These are phyloP conservation scores for Nibea albiflora DNA, from an alignment of 2,113 vertebrate genomes.

Conservation along the genomic window DNA sequence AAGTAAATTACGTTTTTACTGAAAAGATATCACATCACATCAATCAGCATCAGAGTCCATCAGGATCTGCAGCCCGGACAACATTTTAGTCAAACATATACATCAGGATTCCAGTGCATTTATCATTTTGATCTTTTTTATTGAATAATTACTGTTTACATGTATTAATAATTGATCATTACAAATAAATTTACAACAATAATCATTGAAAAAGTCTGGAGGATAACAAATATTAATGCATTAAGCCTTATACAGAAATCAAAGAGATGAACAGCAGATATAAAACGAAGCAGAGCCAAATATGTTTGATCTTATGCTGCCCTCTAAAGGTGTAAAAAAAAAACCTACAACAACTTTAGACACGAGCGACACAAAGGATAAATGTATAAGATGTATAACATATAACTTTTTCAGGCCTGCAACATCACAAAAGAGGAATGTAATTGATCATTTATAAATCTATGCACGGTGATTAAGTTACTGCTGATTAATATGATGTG, in stretches of 20 bases:
- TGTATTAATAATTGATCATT: not conserved
- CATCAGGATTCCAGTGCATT: not conserved
- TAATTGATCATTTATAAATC: not conserved
- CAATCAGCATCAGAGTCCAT: not conserved
- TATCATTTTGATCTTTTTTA: not conserved
- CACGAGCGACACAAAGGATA: not conserved
- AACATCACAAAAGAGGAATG: not conserved
- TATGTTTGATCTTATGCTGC: constrained; percentile 34
- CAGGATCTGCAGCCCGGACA: not conserved
- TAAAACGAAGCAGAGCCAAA: not conserved
- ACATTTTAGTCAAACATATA: not conserved
- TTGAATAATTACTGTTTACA: no score
- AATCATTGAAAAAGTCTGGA: not conserved
- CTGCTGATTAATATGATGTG: not conserved
- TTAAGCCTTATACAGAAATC: not conserved
- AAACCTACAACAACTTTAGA: not conserved
- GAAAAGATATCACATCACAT: not conserved
- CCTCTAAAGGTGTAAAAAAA: constrained; percentile 38
- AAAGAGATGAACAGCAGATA: not conserved
- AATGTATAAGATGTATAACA: not conserved
- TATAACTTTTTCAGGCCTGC: not conserved
- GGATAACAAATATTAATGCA: not conserved
- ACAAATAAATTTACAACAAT: not conserved
- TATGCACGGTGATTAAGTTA: not conserved
- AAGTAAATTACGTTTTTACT: not conserved